Base-by-base conservation (phyloP, 2,888 invertebrate genomes). In the Pandemis cinnamomeana region DNA sequence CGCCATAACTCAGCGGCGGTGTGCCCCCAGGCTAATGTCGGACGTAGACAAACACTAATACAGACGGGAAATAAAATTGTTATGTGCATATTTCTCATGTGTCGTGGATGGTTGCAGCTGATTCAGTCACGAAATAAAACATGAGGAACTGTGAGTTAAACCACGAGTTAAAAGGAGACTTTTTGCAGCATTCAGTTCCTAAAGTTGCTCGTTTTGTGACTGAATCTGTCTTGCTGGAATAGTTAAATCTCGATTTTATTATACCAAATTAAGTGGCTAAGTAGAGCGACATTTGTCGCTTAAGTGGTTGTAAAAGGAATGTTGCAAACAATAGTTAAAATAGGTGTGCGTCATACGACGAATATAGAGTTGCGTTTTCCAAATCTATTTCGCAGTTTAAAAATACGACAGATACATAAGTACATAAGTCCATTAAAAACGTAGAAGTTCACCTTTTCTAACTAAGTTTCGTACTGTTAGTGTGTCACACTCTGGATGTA, bases 1-100 rank as follows among this genome's bases (percentile, higher is more conserved):
- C 89, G 85, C 84, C 80, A 91, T 93, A 92, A 92, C 85, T 92
- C 91, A 92, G 83, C 89, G 77, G 85, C 90, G 92, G 90, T 87
- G 90, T 86, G 86, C 92, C 93, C 91, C 81, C 82, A 85, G 90
- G 92, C 88, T 74, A 81, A 81, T 81, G 80, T 80, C 82, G 82
- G 82, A 83, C 84, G 86, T 84, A 86, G 87, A 88, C 87, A 86
- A 87, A 87, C 88, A 88, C 86, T 86, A 87, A 88, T 84, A 86
- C 84, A 79, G 73, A 68, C 73, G 79, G 84, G 85, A 82, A 86
- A 87, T 88, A 87, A 87, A 87, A 88, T 70, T 84, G 86, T 86
- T 85, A 84, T 77, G 74, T 76, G 71, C 48, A 71, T 71, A 67
- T 71, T 20, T 48, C 42, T 53, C 44, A 64, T 51, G 46, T 20